A percentile compares a stretch with the other conserved stretches of the same genome.
phyloP scores from a whole-genome alignment of 1,140 invertebrate genomes.

The Sycobia sp. region DNA sequence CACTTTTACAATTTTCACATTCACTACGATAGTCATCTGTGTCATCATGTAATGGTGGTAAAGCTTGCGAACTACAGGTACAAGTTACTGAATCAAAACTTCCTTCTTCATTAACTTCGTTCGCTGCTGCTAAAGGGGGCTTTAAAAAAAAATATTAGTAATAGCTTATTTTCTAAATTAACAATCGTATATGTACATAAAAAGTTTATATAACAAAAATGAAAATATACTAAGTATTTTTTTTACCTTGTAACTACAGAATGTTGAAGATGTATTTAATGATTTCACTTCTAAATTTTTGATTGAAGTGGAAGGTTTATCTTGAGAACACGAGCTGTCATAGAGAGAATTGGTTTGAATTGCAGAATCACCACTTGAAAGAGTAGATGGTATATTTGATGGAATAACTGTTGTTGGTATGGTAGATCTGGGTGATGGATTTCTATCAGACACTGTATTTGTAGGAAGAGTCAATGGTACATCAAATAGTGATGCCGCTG shows the following conservation, averaged over 20 bases:
- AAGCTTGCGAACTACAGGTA: conserved; percentile 57
- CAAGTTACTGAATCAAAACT: conserved; percentile 60
- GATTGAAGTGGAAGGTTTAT: background rate
- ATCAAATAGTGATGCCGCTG: conserved; percentile 45
- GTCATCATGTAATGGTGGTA: conserved; percentile 63
- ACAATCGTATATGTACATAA: background rate
- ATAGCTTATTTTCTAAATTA: background rate
- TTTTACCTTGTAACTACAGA: conserved; percentile 37
- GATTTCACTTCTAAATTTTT: conserved; percentile 1
- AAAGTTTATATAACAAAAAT: background rate
- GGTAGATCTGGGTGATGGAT: conserved; percentile 39
- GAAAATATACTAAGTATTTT: background rate
- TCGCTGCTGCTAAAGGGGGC: conserved; percentile 52
- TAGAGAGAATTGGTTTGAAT: conserved; percentile 26
- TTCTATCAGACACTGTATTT: conserved; percentile 8
- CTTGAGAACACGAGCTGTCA: conserved; percentile 7
- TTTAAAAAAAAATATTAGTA: conserved; percentile 34
- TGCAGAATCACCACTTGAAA: conserved; percentile 39
- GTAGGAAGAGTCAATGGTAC: conserved; percentile 34
- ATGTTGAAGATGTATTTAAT: conserved; percentile 3
- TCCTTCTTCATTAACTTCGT: conserved; percentile 55
- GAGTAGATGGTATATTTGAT: conserved; percentile 44
- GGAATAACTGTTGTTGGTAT: conserved; percentile 21
- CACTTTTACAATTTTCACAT: conserved; percentile 82
- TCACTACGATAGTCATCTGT: conserved; percentile 79